Percentiles rank a stretch among this genome's conserved stretches.
Evolutionary conservation across 2,888 invertebrate species (phyloP).

Genomic region (Diarsia brunnea): DNA sequence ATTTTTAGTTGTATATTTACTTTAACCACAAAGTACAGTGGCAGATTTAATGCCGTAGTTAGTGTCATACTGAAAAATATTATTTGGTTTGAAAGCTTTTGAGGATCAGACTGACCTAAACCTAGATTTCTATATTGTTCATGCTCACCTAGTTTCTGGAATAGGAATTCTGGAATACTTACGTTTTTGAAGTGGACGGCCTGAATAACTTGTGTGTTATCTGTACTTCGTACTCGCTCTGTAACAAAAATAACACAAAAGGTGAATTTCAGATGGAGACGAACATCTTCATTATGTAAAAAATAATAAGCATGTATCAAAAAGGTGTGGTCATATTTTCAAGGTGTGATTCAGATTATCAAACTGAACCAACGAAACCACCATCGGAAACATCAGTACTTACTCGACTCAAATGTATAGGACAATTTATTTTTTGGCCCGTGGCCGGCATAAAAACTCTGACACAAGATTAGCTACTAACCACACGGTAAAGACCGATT

Average conservation of each 20-base stretch:
- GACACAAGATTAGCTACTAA: no score
- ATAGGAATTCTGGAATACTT: slow-evolving; percentile 75
- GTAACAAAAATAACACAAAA: slow-evolving; percentile 76
- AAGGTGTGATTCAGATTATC: no score
- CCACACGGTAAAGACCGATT: no score
- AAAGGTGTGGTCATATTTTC: no score
- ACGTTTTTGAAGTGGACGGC: slow-evolving; percentile 86
- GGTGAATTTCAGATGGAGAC: background rate
- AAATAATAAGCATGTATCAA: no score
- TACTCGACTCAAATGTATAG: no score
- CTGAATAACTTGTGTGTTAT: slow-evolving; percentile 88
- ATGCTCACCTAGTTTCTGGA: background rate
- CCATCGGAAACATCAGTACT: no score
- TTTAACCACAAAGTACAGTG: no score
- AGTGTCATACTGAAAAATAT: background rate
- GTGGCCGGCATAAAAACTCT: no score
- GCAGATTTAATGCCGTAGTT: background rate
- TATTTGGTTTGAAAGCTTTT: slow-evolving; percentile 53
- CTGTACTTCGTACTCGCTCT: slow-evolving; percentile 81
- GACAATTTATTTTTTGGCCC: no score
- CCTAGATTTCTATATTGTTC: background rate
- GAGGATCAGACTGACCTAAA: slow-evolving; percentile 12
- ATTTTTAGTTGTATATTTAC: no score
- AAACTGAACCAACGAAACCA: no score
- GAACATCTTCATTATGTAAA: background rate